Conservation (phyloP, 2,888 invertebrate genomes). For the Epiblema foenella region DNA sequence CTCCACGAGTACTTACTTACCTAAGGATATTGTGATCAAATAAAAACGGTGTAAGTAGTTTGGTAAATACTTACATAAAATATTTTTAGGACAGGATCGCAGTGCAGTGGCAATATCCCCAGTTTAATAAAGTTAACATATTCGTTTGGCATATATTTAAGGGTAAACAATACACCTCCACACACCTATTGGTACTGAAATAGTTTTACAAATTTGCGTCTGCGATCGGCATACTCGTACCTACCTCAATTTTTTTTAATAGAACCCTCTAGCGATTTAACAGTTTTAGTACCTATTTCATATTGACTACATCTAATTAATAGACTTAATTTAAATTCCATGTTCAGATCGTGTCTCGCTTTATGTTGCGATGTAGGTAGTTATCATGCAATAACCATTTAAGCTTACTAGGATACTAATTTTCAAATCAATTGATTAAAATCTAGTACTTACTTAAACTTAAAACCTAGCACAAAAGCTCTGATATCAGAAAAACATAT, state of each 20-base stretch:
- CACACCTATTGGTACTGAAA: no score
- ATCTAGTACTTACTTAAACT: slow-evolving; percentile 34
- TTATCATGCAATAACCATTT: slow-evolving; percentile 40
- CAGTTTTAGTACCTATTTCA: slow-evolving; percentile 16
- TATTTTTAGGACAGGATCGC: neutral
- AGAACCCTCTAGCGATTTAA: slow-evolving; percentile 11
- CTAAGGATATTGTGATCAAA: neutral
- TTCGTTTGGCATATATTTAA: no score
- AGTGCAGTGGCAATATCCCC: neutral
- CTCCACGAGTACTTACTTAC: no score
- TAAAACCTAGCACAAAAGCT: slow-evolving; percentile 34
- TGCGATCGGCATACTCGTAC: no score
- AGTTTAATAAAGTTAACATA: no score
- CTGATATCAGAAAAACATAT: slow-evolving; percentile 21
- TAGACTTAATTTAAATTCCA: slow-evolving; percentile 38
- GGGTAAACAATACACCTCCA: no score
- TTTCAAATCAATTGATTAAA: slow-evolving; percentile 41
- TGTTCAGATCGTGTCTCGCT: slow-evolving; percentile 37
- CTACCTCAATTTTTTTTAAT: slow-evolving; percentile 4
- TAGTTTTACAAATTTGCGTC: no score
- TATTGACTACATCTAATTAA: slow-evolving; percentile 29
- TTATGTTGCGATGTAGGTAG: slow-evolving; percentile 21
- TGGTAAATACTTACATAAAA: no score
- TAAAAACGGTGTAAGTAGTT: no score
- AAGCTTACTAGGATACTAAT: slow-evolving; percentile 36